Evolutionary conservation across 2,888 invertebrate genomes (phyloP).

Genomic region (Tromatobia lineatoria): DNA sequence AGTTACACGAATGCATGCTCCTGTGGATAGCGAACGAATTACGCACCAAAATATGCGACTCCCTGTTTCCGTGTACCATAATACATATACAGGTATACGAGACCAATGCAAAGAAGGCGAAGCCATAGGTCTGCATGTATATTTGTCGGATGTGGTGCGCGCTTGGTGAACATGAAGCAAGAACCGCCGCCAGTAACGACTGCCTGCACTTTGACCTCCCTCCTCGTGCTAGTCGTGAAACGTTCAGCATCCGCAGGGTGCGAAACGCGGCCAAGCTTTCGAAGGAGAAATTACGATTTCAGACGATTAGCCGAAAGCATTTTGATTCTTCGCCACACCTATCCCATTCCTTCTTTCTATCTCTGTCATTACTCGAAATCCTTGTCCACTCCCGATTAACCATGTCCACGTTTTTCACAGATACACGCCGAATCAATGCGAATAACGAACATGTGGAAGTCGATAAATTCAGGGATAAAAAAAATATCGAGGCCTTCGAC

Average conservation of each 20-base stretch:
- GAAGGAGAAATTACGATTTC: conserved; percentile 59
- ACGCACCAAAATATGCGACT: conserved; percentile 60
- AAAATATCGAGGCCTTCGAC: background rate
- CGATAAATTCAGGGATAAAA: background rate
- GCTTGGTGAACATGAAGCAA: conserved; percentile 43
- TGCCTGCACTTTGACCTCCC: conserved; percentile 11
- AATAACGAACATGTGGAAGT: background rate
- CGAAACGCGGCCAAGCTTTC: conserved; percentile 32
- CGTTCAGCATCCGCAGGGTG: conserved; percentile 17
- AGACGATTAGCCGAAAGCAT: conserved; percentile 32
- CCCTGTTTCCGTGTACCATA: conserved; percentile 17
- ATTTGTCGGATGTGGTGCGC: conserved; percentile 61
- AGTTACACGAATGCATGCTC: conserved; percentile 53
- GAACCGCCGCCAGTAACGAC: conserved; percentile 48
- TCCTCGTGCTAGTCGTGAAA: conserved; percentile 9
- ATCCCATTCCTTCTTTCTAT: background rate
- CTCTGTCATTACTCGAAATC: background rate
- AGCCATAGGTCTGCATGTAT: conserved; percentile 37
- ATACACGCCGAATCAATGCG: background rate
- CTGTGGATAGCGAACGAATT: conserved; percentile 56
- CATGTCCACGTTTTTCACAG: background rate
- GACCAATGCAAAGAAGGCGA: background rate
- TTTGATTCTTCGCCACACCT: background rate
- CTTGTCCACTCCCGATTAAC: conserved; percentile 25
- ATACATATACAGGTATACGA: conserved; percentile 22